Evolutionary conservation across 2,113 vertebrate genomes (phyloP), one percentile per base, ranked within the genome.

Genomic region (Corynorhinus townsendii): DNA sequence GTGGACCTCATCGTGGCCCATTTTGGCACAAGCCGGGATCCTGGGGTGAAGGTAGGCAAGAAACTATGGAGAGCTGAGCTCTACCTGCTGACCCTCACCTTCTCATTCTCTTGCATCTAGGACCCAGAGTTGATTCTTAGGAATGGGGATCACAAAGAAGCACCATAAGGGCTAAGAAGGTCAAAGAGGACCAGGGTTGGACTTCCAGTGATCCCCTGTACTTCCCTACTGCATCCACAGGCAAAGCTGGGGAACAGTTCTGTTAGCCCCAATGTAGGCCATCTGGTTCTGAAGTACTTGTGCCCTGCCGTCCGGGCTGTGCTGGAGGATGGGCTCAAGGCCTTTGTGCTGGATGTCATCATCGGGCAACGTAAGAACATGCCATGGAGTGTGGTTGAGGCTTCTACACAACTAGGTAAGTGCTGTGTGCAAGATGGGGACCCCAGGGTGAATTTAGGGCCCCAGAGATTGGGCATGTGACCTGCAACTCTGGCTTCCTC

Each of bases 201-300:
- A 47, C 91, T 75, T 35, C 40, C 64, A 8, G 2, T 20, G 33
- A 85, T 12, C 38, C 52, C 68, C 84, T 77, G 66, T 76, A 45
- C 76, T 35, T 89, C 90, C 84, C 33, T 47, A 56, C 40, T 22
- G 5, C 79, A 43, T 38, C 93, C 11, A 22, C 98, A 99, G 99
- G 99, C 99, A 3, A 99, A 99, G 92, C 98, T 99, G 88, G 99
- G 99, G 17, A 99, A 99, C 98, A 99, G 99, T 96, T 99, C 99
- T 0, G 99, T 99, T 90, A 99, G 99, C 98, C 99, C 99, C 72
- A 99, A 99, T 0, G 98, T 99, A 86, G 99, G 99, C 14, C 99
- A 99, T 97, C 98, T 99, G 72, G 98, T 99, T 97, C 98, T 99
- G 97, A 99, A 99, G 97, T 99, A 99, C 98, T 97, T 99, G 94